Evolutionary conservation across 1,140 invertebrate genomes (phyloP), one percentile per base, ranked within the genome.

Genomic region (Telenomus remus): DNA sequence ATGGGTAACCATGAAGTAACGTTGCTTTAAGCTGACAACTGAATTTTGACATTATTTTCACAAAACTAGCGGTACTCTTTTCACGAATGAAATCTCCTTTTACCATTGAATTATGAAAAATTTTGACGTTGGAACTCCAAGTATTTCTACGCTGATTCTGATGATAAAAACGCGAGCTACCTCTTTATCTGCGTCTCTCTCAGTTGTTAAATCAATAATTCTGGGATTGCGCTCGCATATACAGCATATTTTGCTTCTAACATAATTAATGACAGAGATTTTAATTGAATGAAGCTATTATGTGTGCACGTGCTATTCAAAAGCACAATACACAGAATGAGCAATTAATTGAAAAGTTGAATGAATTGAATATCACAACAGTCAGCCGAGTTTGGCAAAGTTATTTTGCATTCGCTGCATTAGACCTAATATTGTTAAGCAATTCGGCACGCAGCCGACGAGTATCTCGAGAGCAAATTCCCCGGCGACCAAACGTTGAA

Each of bases 261-360:
- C n/a, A 39, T 39, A 39, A 39, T 39, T 39, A 39, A 11, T 27
- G 19, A 27, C 19, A 6, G 19, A 39, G n/a, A 39, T 39, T 39
- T 39, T 11, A 39, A 39, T n/a, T 39, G 9, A 39, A 39, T 39
- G n/a, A 39, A 39, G 1, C n/a, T 39, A 39, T 39, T 39, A 39
- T 9, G 9, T 39, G 37, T 9, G 3, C 27, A 27, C 12, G 16
- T 46, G 11, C 13, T 48, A 55, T 14, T 48, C 14, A n/a, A 34
- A 35, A 10, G 37, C 12, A 55, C 56, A 56, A 66, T 66, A n/a
- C 5, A 54, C 43, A 43, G 43, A 50, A 50, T 43, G 12, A 53
- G 15, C 39, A 15, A 60, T 60, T 69, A 54, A 61, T 42, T 47
- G n/a, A 60, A 69, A 55, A 69, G 65, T 59, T 60, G 19, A 33